These are phyloP conservation scores for Xiphorhynchus elegans DNA, from an alignment of 2,113 vertebrate species.

Conservation along the genomic window DNA sequence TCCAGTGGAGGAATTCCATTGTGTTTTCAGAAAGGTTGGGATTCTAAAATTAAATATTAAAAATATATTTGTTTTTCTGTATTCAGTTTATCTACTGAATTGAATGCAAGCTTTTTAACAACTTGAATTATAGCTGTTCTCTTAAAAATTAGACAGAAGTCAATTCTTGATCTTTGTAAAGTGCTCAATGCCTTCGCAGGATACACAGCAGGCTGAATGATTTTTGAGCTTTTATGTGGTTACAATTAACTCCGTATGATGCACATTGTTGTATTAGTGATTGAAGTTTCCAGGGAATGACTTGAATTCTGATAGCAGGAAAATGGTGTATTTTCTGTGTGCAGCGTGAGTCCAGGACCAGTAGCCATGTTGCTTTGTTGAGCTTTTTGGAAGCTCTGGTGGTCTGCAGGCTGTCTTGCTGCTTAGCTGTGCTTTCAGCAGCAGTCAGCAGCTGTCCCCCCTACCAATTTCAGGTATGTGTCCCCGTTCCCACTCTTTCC, in stretches of 20 bases:
- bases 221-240: not conserved
- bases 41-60: not conserved
- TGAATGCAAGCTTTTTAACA: not conserved
- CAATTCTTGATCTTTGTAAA: not conserved
- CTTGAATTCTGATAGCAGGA: not conserved
- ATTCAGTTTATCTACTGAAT: not conserved
- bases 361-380: not conserved
- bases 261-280: not conserved
- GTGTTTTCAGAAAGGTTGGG: not conserved
- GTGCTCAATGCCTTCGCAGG: not conserved
- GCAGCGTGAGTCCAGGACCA: accelerated
- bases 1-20: not conserved
- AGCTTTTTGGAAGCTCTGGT: not conserved
- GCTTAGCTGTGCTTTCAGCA: not conserved
- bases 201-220: not conserved
- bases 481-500: not conserved
- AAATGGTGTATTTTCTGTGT: not conserved
- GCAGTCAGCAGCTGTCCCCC: not conserved
- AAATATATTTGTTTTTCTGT: not conserved
- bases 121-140: not conserved
- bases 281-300: not conserved
- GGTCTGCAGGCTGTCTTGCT: not conserved
- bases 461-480: not conserved
- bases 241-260: not conserved
- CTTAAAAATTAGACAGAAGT: not conserved